A percentile compares a stretch with the other conserved stretches of the same genome.
Conservation (phyloP, 2,888 invertebrate genomes). For the Nephrotoma appendiculata region DNA sequence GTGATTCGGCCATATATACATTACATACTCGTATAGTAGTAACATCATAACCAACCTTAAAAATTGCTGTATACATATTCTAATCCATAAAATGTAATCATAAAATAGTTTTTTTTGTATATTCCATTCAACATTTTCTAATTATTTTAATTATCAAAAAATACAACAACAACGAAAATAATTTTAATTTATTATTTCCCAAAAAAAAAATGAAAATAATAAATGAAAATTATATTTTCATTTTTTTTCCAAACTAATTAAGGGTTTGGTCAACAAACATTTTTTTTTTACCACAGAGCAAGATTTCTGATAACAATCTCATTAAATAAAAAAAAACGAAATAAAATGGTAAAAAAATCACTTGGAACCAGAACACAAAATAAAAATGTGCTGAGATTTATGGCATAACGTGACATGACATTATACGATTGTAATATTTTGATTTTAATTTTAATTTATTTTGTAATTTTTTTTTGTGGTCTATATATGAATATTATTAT, state of each 20-base stretch:
- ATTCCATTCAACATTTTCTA: neutral
- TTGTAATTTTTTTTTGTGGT: neutral
- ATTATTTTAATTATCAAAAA: neutral
- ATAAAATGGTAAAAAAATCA: neutral
- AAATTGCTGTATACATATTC: neutral
- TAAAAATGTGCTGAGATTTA: constrained; percentile 1
- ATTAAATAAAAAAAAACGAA: neutral
- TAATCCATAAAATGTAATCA: neutral
- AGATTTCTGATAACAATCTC: neutral
- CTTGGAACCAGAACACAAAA: neutral
- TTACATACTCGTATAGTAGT: neutral
- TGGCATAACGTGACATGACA: constrained; percentile 2
- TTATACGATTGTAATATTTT: neutral
- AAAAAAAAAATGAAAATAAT: neutral
- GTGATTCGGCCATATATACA: neutral
- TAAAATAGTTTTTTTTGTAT: neutral
- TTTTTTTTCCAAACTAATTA: neutral
- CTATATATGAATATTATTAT: neutral
- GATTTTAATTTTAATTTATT: neutral
- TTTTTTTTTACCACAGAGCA: neutral
- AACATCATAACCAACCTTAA: neutral
- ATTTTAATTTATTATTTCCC: constrained; percentile 2
- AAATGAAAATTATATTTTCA: neutral
- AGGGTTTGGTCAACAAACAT: neutral
- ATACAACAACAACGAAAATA: neutral